phyloP scores from a whole-genome alignment of 1,140 invertebrate genomes.

The Meloidogyne floridensis region DNA sequence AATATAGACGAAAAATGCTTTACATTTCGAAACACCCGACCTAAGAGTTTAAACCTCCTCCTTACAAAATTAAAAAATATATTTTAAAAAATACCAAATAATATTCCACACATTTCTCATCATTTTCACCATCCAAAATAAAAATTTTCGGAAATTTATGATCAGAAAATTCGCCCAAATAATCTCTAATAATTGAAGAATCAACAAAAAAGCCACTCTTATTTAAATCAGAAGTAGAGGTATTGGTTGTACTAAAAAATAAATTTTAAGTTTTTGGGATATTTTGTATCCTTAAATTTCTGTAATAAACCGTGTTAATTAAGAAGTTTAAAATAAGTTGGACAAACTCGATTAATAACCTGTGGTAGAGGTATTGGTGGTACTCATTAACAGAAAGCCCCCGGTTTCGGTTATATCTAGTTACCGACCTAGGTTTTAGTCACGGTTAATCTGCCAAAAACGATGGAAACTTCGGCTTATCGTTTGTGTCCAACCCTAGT shows the following conservation, averaged over 20 bases:
- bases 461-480: too few species aligned
- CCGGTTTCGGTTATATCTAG: too few species aligned
- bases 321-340: too few species aligned
- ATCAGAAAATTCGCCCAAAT: constrained; percentile 38
- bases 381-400: too few species aligned
- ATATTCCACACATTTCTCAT: constrained; percentile 13
- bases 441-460: too few species aligned
- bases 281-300: too few species aligned
- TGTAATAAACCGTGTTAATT: too few species aligned
- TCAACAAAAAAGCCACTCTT: constrained; percentile 39
- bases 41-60: neutral
- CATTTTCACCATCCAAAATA: neutral
- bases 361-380: too few species aligned
- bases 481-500: too few species aligned
- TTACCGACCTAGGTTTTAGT: too few species aligned
- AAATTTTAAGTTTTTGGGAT: too few species aligned
- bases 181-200: constrained; percentile 37
- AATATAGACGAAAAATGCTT: neutral
- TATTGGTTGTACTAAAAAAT: neutral
- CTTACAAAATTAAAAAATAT: neutral
- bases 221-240: neutral
- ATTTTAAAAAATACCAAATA: constrained; percentile 22
- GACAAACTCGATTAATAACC: too few species aligned
- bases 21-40: neutral
- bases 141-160: constrained; percentile 38